phyloP scores from a whole-genome alignment of 1,140 invertebrate species.

The Agrilus planipennis region DNA sequence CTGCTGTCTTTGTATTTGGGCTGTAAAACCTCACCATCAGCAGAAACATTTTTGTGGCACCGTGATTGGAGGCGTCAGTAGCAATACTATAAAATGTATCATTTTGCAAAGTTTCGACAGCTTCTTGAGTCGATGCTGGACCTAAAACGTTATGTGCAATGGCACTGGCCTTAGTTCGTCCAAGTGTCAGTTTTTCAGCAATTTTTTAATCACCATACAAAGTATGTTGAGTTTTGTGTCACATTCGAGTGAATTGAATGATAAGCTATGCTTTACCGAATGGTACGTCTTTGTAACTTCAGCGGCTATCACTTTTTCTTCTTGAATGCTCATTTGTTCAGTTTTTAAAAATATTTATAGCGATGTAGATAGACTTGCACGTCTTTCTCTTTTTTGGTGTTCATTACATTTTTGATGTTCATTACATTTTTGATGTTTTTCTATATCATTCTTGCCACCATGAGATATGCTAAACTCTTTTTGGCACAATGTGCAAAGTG shows the following conservation, averaged over 20 bases:
- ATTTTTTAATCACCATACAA: neutral
- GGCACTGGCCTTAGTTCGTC: neutral
- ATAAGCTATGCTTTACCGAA: neutral
- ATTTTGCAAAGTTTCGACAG: neutral
- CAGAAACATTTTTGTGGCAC: neutral
- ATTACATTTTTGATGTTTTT: neutral
- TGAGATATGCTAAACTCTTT: neutral
- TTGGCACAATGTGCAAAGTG: neutral
- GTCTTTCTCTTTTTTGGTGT: neutral
- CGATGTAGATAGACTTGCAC: neutral
- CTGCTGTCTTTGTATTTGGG: too few relatives aligned
- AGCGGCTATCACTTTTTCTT: neutral
- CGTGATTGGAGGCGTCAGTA: neutral
- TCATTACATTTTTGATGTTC: neutral
- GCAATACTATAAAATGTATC: neutral
- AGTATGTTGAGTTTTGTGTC: neutral
- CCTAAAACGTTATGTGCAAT: neutral
- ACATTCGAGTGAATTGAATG: neutral
- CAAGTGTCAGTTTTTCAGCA: neutral
- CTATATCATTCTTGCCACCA: neutral
- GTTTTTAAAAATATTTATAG: neutral
- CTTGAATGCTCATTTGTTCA: neutral
- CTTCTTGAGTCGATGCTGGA: neutral
- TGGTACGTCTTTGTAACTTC: neutral
- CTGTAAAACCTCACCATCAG: neutral